phyloP scores from a whole-genome alignment of 2,113 vertebrate species.

The Atlantisia rogersi region DNA sequence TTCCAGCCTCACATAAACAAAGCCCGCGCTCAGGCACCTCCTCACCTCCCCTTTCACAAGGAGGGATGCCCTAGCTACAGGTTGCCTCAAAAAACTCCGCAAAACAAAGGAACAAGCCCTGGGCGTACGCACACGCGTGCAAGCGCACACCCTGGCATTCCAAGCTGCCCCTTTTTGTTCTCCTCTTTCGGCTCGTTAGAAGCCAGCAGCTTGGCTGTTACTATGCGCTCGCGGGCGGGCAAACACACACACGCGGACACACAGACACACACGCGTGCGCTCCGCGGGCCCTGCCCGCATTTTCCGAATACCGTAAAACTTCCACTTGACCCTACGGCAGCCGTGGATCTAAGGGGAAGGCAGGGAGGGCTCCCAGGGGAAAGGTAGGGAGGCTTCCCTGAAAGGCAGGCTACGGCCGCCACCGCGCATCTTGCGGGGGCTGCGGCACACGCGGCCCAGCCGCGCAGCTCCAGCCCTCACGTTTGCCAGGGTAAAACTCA shows the following conservation, averaged over 20 bases:
- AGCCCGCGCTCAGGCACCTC: neutral
- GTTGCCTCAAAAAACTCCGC: neutral
- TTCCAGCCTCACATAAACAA: neutral
- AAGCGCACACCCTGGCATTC: accelerated
- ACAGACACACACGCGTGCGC: neutral
- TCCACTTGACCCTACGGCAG: accelerated
- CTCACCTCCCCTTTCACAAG: neutral
- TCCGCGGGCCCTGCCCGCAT: neutral
- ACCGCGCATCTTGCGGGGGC: neutral
- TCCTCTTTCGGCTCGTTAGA: accelerated
- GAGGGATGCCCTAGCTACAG: slow-evolving; percentile 39
- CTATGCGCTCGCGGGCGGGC: neutral
- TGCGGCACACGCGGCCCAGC: neutral
- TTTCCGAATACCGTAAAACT: neutral
- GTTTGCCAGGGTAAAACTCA: neutral
- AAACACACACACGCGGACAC: neutral
- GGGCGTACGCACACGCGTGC: accelerated
- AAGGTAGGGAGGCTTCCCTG: neutral
- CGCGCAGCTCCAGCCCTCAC: neutral
- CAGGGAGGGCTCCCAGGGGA: too few species aligned
- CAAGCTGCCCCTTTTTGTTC: neutral
- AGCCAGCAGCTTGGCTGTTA: neutral
- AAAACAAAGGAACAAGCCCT: neutral
- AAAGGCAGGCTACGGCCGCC: neutral
- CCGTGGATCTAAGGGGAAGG: neutral